Base-by-base conservation (phyloP, 2,113 vertebrate genomes). In the Isichthys henryi region DNA sequence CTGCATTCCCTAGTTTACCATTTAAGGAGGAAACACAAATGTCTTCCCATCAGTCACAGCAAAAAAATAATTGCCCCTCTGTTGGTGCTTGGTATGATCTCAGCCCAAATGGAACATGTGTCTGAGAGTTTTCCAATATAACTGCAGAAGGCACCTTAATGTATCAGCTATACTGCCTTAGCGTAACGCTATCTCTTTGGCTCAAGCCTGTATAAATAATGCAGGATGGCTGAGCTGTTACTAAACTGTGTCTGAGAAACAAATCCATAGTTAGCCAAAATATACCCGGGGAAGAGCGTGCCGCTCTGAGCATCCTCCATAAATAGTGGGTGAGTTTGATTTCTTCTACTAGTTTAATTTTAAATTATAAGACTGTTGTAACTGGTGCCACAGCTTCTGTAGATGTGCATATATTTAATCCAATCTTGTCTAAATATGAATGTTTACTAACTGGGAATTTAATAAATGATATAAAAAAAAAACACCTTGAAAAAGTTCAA, bases 121-220 rank as follows among this genome's bases (percentile, higher is more conserved):
- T 90, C 92, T 92, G 62, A 91, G 90, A 89, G 85, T 93, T 89
- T 88, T 92, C 92, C 90, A 90, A 92, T 93, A 94, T 92, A 95
- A 90, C 91, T 94, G 89, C 90, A 94, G 93, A 90, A 93, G 93
- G 94, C 91, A 95, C 92, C 93, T 91, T 94, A 93, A 95, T 93
- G 93, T 93, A 93, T 89, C 53, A 86, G 86, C 93, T 92, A 93
- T 90, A 93, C 93, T 96, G 94, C 93, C 90, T 92, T 93, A 89
- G 94, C 94, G 97, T 97, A 98, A 98, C 95, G 92, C 92, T 97
- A 98, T 95, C 97, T 93, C 92, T 91, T 17, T 90, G 94, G 95
- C 94, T 97, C 84, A 85, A 91, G 91, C 93, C 66, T 70, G 70
- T 95, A 97, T 98, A 91, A 98, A 98, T 98, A 97, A 98, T 98